These are phyloP conservation scores for Callorhinus ursinus DNA, from an alignment of 2,113 vertebrate genomes.

Conservation along the genomic window DNA sequence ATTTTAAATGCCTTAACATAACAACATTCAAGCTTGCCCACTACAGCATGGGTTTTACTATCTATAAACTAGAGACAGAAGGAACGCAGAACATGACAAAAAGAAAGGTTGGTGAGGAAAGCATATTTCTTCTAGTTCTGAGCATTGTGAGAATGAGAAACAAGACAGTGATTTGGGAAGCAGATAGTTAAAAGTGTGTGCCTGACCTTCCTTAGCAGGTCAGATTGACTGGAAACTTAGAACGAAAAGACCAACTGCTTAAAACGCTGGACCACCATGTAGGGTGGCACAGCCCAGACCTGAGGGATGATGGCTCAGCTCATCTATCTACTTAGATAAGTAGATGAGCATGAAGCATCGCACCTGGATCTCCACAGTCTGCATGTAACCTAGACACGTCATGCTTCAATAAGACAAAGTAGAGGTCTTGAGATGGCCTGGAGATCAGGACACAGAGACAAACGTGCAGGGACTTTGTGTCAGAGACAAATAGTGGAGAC, in stretches of 20 bases:
- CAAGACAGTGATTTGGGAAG: background rate
- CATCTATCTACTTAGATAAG: too few species aligned
- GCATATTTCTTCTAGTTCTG: background rate
- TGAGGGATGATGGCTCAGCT: background rate
- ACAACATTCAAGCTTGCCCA: background rate
- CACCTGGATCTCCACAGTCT: background rate
- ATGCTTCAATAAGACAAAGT: background rate
- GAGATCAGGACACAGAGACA: background rate
- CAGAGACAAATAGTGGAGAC: background rate
- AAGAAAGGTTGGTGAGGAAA: background rate
- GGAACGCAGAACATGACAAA: background rate
- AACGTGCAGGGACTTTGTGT: background rate
- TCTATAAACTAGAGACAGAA: background rate
- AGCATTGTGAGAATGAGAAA: background rate
- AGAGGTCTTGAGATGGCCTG: background rate
- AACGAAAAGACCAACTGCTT: background rate
- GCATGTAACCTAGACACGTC: background rate
- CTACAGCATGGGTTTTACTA: background rate
- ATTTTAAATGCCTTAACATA: background rate
- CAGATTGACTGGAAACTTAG: background rate
- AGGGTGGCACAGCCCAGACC: background rate
- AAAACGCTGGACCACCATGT: background rate
- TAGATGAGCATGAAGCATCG: background rate
- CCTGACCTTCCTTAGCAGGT: background rate
- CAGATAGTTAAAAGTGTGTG: background rate